Base-by-base conservation (phyloP, 2,888 invertebrate species). In the Acrobasis consociella region DNA sequence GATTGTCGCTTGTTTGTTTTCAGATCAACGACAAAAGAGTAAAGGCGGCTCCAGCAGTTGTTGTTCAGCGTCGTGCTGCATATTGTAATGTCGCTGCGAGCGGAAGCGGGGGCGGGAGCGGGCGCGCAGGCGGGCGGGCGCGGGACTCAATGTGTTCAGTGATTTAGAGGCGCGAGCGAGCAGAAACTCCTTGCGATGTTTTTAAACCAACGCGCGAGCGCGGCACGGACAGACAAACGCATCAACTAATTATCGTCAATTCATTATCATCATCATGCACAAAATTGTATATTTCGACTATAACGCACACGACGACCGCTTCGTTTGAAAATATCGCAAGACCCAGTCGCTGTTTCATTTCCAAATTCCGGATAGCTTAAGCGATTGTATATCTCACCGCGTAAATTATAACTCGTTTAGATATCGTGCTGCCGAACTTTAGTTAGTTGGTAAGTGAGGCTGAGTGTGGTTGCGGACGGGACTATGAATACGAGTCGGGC, bases 21-120 rank as follows among this genome's bases (percentile, higher is more conserved):
- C 94, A 98, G 97, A 97, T 96, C 97, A 97, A 95, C 95, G 97
- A 93, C 97, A 97, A 93, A 97, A 97, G 93, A 97, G 97, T 94
- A 98, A 98, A 96, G 97, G 97, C 74, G 97, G 97, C 75, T 97
- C 97, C 81, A 97, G 97, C 94, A 97, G 97, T 95, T 97, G 97
- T 95, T 98, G 97, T 94, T 97, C 97, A 81, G 95, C 97, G 80
- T 96, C 97, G 75, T 97, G 97, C 94, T 96, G 97, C 94, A 97
- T 97, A 95, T 95, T 97, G 96, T 97, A 97, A 96, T 91, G 82
- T 69, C 74, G 71, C 66, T 13, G 74, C 71, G 67, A 62, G 75
- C 74, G 70, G 70, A 74, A 69, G 76, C 78, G 73, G 76, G 73
- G 72, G 72, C 73, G 72, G 72, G 78, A 68, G 72, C 72, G 22